Evolutionary conservation across 2,797 vertebrate genomes (phyloP).

Genomic region (Pelochelys cantorii): DNA sequence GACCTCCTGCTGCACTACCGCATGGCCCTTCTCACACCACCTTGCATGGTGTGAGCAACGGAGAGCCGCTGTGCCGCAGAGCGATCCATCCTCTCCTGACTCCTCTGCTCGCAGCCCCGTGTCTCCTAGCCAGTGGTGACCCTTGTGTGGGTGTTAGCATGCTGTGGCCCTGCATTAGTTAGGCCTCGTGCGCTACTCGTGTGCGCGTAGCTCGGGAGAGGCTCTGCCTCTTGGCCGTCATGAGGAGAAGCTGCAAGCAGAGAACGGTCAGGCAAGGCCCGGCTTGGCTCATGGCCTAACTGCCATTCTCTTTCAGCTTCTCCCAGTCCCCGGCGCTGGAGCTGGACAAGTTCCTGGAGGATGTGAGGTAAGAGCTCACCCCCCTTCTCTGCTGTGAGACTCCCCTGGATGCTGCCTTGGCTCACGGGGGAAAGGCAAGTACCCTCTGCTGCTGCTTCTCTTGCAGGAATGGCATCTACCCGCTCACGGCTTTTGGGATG

Average conservation of each 20-base stretch:
- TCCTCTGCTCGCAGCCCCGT: too few relatives aligned
- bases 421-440: too few relatives aligned
- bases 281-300: not conserved
- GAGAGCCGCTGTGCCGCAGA: fast-evolving
- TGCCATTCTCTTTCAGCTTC: conserved; percentile 81
- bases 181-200: not conserved
- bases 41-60: too few relatives aligned
- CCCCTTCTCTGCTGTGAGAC: not conserved
- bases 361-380: conserved; percentile 88
- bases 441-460: not conserved
- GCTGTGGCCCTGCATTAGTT: not conserved
- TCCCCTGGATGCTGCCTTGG: not conserved
- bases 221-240: not conserved
- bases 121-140: not conserved
- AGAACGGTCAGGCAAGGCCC: not conserved
- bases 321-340: conserved; percentile 97
- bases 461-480: conserved; percentile 95
- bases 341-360: conserved; percentile 98
- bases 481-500: conserved; percentile 95
- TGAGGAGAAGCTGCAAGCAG: not conserved
- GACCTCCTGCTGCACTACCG: too few relatives aligned
- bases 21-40: too few relatives aligned
- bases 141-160: not conserved
- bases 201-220: not conserved
- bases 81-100: not conserved